Base-by-base conservation (phyloP, 2,888 invertebrate species). In the Drosophila meridionalis region DNA sequence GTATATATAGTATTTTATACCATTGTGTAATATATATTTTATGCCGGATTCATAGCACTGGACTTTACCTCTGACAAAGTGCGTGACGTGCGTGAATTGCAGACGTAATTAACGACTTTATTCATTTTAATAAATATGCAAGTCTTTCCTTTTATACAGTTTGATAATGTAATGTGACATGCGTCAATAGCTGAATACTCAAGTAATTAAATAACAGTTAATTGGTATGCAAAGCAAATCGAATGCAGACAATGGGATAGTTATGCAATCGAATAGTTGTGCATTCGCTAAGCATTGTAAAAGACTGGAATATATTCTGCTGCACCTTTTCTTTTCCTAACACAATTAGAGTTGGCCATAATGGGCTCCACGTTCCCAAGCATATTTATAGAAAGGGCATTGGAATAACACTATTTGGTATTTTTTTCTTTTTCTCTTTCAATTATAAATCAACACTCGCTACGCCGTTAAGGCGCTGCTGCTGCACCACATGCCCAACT, bases 21-120 rank as follows among this genome's bases (percentile, higher is more conserved):
- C 12, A 65, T 73, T 73, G 73, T 76, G 82, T 74, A 85, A 78
- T 65, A 48, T 65, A 42, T 70, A 67, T 53, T 76, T 84, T 87
- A 76, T 76, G 38, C 74, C 84, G 80, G 87, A 84, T 73, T 80
- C 70, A 70, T 58, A 61, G 74, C 55, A 56, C 68, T 61, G 57
- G 48, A 68, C 45, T 32, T 72, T 66, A 47, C 60, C 63, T 50
- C 36, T 57, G 55, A 57, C 26, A 38, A 59, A 64, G 70, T 81
- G 79, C 85, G 87, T 89, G 87, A 81, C 70, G 65, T 76, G 84
- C 85, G 60, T 87, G 52, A 81, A 73, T 73, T 60, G 60, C 52
- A 70, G 71, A 45, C 34, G 32, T 70, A 73, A 81, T 89, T 84
- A 69, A 28, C 59, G 42, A 61, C 30, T 38, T 61, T 9, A n/a